Base-by-base conservation (phyloP, 2,113 vertebrate genomes). In the Spea multiplicata region DNA sequence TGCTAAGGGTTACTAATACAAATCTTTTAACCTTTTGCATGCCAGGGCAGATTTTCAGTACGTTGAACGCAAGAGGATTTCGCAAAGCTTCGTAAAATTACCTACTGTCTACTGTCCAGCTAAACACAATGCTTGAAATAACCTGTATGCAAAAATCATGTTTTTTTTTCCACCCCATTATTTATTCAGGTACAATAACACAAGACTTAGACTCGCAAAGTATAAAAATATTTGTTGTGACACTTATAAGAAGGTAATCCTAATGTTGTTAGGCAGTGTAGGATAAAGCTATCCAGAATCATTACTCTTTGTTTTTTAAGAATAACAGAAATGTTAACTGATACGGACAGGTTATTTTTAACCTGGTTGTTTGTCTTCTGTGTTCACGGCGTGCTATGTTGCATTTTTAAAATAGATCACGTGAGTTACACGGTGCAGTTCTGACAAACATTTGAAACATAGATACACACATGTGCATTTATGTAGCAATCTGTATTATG, bases 221-320 rank as follows among this genome's bases (percentile, higher is more conserved):
- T 84, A 88, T 83, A 84, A 82, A 85, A 85, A 82, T 65, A 91
- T 91, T 90, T 88, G 88, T 92, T 93, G 88, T 92, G 92, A 93
- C 91, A 94, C 83, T 86, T 88, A 87, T 91, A 90, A 89, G 61
- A 72, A 78, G 86, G 85, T 88, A 88, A 87, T 87, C 87, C 91
- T 92, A 91, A 92, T 89, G 86, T 88, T 87, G 86, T 88, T 88
- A 90, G 91, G 88, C 90, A 94, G 85, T 78, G 75, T 82, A 88
- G 85, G 88, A 83, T 87, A 89, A 88, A 91, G 78, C 88, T 81
- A 91, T 90, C 85, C 88, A 85, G 87, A 89, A 88, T 84, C 81
- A 84, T 84, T 83, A 78, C 59, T 83, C 85, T 65, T 84, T 87
- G 86, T 84, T 84, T 76, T 0, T 87, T 87, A 82, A 88, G 66